A percentile compares a stretch with the other conserved stretches of the same genome.
Evolutionary conservation across 1,140 invertebrate species (phyloP).

Genomic region (Caenorhabditis brenneri): DNA sequence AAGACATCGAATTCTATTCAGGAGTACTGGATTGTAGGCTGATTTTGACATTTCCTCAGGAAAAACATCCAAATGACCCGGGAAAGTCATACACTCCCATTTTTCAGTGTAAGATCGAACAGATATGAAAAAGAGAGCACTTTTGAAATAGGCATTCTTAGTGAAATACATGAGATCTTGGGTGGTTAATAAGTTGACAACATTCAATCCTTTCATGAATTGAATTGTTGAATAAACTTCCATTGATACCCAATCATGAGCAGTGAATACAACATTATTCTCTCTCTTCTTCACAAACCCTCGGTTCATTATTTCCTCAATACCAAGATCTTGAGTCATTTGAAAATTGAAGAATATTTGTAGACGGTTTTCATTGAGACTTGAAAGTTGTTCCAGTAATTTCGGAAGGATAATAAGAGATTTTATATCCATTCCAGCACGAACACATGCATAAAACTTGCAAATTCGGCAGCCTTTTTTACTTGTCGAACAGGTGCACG

Average conservation of each 20-base stretch:
- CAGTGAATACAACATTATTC: background rate
- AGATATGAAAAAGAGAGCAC: background rate
- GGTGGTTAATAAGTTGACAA: background rate
- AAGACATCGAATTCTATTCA: background rate
- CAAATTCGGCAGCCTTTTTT: background rate
- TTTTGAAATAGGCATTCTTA: background rate
- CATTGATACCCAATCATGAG: slow-evolving; percentile 7
- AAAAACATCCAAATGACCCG: background rate
- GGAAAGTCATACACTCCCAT: background rate
- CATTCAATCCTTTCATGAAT: background rate
- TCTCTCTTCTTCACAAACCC: background rate
- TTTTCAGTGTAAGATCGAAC: background rate
- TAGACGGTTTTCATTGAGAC: background rate
- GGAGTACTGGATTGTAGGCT: background rate
- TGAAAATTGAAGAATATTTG: background rate
- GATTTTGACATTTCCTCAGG: background rate
- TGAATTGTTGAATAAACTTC: background rate
- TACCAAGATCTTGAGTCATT: background rate
- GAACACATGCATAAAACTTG: background rate
- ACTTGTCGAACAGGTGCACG: background rate
- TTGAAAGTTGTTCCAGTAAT: background rate
- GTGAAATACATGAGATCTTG: background rate
- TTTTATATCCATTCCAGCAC: background rate
- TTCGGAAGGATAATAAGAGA: background rate
- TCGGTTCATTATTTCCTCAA: background rate